Evolutionary conservation across 2,888 invertebrate genomes (phyloP).

Genomic region (Coecobrya sp.): DNA sequence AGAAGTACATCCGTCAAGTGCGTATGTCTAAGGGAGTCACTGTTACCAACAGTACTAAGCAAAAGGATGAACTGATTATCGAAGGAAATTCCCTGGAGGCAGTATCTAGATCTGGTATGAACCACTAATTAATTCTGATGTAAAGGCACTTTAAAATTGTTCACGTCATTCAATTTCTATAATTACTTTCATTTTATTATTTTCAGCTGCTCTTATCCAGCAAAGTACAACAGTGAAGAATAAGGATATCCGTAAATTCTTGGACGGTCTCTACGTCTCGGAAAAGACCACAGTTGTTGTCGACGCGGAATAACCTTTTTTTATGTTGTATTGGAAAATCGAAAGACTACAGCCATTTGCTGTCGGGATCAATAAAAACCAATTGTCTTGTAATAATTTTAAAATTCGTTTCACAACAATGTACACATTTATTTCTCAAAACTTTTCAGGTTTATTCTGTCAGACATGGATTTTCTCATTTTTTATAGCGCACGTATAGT

Average conservation of each 20-base stretch:
- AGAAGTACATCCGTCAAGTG: constrained; percentile 98
- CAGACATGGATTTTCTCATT: background rate
- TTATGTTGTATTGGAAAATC: constrained; percentile 35
- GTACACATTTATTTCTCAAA: constrained; percentile 16
- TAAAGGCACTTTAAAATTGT: too few relatives aligned
- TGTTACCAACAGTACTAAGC: constrained; percentile 96
- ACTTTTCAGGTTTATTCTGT: background rate
- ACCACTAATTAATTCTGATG: background rate
- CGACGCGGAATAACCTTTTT: constrained; percentile 64
- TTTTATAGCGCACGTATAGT: background rate
- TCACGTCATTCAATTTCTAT: background rate
- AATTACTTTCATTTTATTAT: background rate
- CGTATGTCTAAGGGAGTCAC: constrained; percentile 98
- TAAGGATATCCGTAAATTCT: constrained; percentile 99
- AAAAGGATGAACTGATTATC: constrained; percentile 99
- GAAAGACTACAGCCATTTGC: constrained; percentile 48
- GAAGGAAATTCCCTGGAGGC: constrained; percentile 98
- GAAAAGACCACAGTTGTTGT: constrained; percentile 98
- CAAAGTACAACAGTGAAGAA: constrained; percentile 99
- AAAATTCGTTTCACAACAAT: background rate
- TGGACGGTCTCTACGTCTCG: constrained; percentile 99
- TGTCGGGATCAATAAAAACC: constrained; percentile 63
- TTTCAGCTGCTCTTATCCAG: constrained; percentile 97
- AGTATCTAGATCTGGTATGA: constrained; percentile 96
- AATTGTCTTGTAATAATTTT: constrained; percentile 46